Evolutionary conservation across 2,888 invertebrate species (phyloP).

Genomic region (Rutpela maculata): DNA sequence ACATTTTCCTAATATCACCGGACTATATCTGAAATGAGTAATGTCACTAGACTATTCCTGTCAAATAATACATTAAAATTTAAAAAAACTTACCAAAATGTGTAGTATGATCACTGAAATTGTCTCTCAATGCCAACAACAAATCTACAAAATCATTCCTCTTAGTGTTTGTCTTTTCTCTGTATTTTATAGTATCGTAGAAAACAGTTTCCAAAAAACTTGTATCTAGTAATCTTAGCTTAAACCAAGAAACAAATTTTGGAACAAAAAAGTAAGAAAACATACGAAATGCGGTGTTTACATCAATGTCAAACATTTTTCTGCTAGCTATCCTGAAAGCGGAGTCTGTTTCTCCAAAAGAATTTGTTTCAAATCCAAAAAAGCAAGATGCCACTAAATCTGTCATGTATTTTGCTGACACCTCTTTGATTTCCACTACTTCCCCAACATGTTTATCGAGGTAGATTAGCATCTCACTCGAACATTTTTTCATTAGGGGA

Average conservation of each 20-base stretch:
- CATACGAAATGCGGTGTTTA: slow-evolving; percentile 61
- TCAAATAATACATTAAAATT: background rate
- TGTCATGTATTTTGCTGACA: slow-evolving; percentile 72
- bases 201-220: slow-evolving; percentile 68
- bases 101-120: slow-evolving; percentile 58
- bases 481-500: slow-evolving; percentile 72
- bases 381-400: slow-evolving; percentile 74
- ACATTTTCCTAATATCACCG: too few species aligned
- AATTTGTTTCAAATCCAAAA: slow-evolving; percentile 73
- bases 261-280: slow-evolving; percentile 68
- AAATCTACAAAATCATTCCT: slow-evolving; percentile 74
- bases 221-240: slow-evolving; percentile 68
- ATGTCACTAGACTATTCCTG: too few species aligned
- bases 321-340: slow-evolving; percentile 70
- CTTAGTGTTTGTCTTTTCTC: slow-evolving; percentile 63
- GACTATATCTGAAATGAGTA: too few species aligned
- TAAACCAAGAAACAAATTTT: slow-evolving; percentile 66
- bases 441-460: slow-evolving; percentile 58
- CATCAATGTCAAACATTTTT: slow-evolving; percentile 67
- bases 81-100: slow-evolving; percentile 55
- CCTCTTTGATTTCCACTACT: slow-evolving; percentile 66
- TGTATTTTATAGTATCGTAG: slow-evolving; percentile 64
- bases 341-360: slow-evolving; percentile 68
- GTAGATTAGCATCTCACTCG: slow-evolving; percentile 66
- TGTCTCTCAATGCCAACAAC: slow-evolving; percentile 68